phyloP scores from a whole-genome alignment of 2,888 invertebrate species.

The Pterobdella sp. region DNA sequence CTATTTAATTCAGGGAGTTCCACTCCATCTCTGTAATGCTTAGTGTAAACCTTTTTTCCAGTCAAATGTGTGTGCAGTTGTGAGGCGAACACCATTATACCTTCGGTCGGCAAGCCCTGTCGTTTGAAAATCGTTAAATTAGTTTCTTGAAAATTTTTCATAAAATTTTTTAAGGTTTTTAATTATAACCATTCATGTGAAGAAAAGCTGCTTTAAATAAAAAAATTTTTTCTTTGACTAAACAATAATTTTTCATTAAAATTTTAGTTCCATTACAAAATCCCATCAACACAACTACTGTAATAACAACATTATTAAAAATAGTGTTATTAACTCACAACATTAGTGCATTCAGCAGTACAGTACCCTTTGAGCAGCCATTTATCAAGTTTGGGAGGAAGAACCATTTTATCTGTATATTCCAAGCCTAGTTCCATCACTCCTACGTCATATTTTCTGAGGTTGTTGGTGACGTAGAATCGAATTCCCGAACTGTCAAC shows the following conservation, averaged over 20 bases:
- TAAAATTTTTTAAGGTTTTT: background rate
- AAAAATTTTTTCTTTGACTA: constrained; percentile 2
- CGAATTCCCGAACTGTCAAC: constrained; percentile 82
- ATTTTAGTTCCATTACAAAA: too few relatives aligned
- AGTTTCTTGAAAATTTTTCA: background rate
- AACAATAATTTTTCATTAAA: too few relatives aligned
- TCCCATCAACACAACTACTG: too few relatives aligned
- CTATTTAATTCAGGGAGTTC: constrained; percentile 75
- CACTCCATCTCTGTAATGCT: constrained; percentile 68
- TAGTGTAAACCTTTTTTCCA: constrained; percentile 73
- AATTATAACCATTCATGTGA: background rate
- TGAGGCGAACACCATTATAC: constrained; percentile 85
- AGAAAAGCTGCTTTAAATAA: background rate
- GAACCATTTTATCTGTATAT: constrained; percentile 95
- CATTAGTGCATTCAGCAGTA: constrained; percentile 80
- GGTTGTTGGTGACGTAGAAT: constrained; percentile 67
- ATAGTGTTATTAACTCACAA: constrained; percentile 57
- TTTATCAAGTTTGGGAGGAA: constrained; percentile 70
- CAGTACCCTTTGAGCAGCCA: constrained; percentile 84
- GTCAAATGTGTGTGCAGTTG: constrained; percentile 94
- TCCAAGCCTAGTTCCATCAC: constrained; percentile 93
- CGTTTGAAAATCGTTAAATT: too few relatives aligned
- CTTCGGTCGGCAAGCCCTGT: constrained; percentile 62
- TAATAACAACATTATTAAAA: too few relatives aligned
- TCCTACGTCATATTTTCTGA: constrained; percentile 78